Percentiles rank a stretch among this genome's conserved stretches.
Evolutionary conservation across 2,113 vertebrate species (phyloP).

Genomic region (Gallinago paraguaiae): DNA sequence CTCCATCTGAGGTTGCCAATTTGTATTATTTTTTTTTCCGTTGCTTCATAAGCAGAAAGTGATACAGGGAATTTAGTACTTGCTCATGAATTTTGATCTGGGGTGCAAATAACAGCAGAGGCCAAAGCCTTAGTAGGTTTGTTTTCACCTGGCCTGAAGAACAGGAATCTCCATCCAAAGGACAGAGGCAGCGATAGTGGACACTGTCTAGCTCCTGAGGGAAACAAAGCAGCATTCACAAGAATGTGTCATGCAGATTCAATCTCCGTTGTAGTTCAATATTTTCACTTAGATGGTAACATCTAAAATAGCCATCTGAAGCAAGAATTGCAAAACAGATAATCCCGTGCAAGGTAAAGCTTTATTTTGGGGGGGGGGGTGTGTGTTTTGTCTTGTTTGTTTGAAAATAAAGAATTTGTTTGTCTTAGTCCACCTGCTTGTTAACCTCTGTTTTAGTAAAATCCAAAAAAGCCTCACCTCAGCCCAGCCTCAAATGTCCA

Average conservation of each 20-base stretch:
- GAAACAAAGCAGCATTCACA: background rate
- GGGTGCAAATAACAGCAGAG: background rate
- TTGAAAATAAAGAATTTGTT: background rate
- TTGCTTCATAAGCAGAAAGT: background rate
- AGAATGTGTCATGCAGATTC: background rate
- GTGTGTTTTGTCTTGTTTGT: too few relatives aligned
- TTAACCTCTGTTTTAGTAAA: background rate
- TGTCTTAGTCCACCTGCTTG: rapidly evolving
- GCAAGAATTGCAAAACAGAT: background rate
- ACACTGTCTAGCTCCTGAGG: background rate
- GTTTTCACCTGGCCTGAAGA: background rate
- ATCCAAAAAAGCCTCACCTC: background rate
- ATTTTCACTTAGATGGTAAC: background rate
- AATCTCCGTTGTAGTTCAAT: background rate
- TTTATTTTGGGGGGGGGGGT: background rate
- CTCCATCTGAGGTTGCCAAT: background rate
- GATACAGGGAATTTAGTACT: background rate
- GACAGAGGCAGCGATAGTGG: background rate
- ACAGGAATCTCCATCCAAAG: background rate
- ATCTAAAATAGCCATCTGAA: background rate
- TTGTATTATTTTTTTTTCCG: too few relatives aligned
- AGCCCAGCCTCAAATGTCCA: rapidly evolving
- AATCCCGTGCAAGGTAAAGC: background rate
- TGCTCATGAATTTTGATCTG: background rate
- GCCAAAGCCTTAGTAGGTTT: background rate